Conservation (phyloP, 2,113 vertebrate species). For the Sander vitreus region DNA sequence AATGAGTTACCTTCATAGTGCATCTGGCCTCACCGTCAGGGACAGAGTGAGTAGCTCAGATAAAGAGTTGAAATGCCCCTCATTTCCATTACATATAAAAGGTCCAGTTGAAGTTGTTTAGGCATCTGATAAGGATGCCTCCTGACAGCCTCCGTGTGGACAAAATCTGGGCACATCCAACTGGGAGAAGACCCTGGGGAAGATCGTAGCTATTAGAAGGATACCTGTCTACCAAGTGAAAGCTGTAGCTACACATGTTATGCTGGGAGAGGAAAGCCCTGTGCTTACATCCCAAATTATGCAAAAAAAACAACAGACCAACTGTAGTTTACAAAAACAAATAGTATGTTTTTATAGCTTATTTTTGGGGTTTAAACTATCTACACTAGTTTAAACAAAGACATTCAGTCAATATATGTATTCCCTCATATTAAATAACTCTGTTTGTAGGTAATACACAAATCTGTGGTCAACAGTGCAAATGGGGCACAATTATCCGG, state of each 20-base stretch:
- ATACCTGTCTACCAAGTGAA: not conserved
- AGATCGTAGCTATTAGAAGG: not conserved
- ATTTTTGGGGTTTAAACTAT: not conserved
- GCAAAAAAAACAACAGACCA: not conserved
- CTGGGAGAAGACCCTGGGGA: not conserved
- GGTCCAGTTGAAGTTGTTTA: slow-evolving; percentile 14
- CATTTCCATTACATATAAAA: slow-evolving; percentile 27
- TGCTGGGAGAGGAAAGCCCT: not conserved
- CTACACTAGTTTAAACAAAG: no score
- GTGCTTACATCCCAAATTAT: not conserved
- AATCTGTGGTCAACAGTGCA: no score
- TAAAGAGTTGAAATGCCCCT: slow-evolving; percentile 13
- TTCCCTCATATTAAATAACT: not conserved
- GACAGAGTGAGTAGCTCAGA: slow-evolving; percentile 40
- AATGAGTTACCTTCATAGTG: slow-evolving; percentile 45
- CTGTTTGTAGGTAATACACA: not conserved
- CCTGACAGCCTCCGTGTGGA: slow-evolving; percentile 6
- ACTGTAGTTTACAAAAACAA: not conserved
- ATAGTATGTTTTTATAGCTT: not conserved
- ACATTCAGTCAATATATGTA: not conserved
- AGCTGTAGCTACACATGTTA: not conserved
- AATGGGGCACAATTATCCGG: not conserved
- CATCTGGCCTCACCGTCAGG: slow-evolving; percentile 30
- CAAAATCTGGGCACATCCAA: slow-evolving; percentile 7
- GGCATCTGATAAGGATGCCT: slow-evolving; percentile 24